These are phyloP conservation scores for Epistrophella euchroma DNA, from an alignment of 2,888 invertebrate species.

Conservation along the genomic window DNA sequence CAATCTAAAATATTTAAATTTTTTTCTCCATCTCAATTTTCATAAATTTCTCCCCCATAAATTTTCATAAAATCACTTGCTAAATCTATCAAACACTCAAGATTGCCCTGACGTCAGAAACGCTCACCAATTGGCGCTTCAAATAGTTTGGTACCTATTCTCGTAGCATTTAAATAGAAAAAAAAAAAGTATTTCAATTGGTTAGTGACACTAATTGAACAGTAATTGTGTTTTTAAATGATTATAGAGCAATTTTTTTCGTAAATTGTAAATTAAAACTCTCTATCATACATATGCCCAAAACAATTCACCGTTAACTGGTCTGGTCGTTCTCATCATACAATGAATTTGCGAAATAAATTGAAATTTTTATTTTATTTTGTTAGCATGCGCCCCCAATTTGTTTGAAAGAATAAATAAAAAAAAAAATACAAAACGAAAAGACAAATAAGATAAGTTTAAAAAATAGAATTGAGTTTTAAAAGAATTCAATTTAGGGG, in stretches of 20 bases:
- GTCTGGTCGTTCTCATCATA: neutral
- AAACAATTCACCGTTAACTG: conserved; percentile 11
- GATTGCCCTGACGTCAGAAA: conserved; percentile 3
- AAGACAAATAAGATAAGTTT: conserved; percentile 21
- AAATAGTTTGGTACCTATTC: neutral
- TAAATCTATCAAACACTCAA: conserved; percentile 34
- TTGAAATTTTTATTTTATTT: conserved; percentile 21
- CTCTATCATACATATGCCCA: neutral
- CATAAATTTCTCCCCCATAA: conserved; percentile 10
- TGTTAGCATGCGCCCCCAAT: conserved; percentile 23
- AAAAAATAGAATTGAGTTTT: conserved; percentile 5
- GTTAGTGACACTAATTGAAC: conserved; percentile 73
- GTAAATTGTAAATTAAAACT: conserved; percentile 31
- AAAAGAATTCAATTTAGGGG: conserved; percentile 25
- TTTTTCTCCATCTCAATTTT: neutral
- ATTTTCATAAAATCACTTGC: conserved; percentile 52
- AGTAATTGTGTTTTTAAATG: conserved; percentile 67
- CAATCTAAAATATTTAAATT: neutral
- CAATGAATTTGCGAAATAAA: conserved; percentile 57
- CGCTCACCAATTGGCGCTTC: conserved; percentile 7
- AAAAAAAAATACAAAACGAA: neutral
- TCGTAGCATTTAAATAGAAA: conserved; percentile 20
- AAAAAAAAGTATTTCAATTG: conserved; percentile 42
- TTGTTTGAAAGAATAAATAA: conserved; percentile 27
- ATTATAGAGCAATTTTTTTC: conserved; percentile 48